Percentiles rank a stretch among this genome's conserved stretches.
Conservation (phyloP, 2,888 invertebrate species). For the Carabus problematicus region DNA sequence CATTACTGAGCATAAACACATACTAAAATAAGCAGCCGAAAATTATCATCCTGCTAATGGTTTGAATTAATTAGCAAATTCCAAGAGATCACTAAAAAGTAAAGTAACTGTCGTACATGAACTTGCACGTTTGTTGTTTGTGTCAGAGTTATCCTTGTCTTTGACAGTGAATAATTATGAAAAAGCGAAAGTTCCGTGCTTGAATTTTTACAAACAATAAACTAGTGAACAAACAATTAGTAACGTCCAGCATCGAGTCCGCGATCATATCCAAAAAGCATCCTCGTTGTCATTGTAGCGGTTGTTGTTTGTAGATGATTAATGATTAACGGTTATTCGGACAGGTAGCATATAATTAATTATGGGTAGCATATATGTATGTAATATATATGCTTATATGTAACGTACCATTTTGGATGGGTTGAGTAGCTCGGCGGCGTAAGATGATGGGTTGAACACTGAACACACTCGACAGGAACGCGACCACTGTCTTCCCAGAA, state of each 20-base stretch:
- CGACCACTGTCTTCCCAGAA: slow-evolving; percentile 28
- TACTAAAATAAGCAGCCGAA: too few species aligned
- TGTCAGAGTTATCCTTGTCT: not conserved
- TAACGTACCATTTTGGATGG: slow-evolving; percentile 24
- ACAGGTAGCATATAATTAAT: not conserved
- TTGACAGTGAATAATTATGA: slow-evolving; percentile 8
- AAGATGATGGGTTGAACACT: slow-evolving; percentile 5
- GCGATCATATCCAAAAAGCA: not conserved
- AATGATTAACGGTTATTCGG: too few species aligned
- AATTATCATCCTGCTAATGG: not conserved
- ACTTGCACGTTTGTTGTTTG: not conserved
- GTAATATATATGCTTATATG: not conserved
- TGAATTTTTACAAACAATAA: not conserved
- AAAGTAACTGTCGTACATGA: not conserved
- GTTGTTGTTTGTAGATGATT: not conserved
- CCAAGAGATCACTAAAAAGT: not conserved
- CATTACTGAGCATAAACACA: not conserved
- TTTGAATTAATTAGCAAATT: slow-evolving; percentile 2
- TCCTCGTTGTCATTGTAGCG: not conserved
- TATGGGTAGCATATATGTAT: not conserved
- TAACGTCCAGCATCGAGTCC: not conserved
- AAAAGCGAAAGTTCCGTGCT: not conserved
- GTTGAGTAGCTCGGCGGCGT: slow-evolving; percentile 12
- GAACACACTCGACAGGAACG: slow-evolving; percentile 34
- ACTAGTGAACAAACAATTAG: not conserved